Conservation (phyloP, 2,888 invertebrate species). For the Lagria hirta region DNA sequence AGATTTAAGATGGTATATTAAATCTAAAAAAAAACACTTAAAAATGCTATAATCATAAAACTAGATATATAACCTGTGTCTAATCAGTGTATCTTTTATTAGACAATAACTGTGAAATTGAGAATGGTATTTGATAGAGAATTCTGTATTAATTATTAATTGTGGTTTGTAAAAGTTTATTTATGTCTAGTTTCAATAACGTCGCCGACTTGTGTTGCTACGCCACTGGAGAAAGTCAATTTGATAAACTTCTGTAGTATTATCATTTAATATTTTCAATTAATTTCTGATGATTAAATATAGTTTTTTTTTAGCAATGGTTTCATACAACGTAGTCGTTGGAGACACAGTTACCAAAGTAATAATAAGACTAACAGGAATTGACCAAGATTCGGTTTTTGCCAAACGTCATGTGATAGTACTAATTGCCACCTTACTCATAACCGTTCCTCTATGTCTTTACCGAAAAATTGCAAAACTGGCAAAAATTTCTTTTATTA, state of each 20-base stretch:
- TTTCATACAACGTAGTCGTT: slow-evolving; percentile 84
- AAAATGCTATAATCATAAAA: too few species aligned
- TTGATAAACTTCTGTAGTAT: background rate
- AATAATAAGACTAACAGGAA: slow-evolving; percentile 67
- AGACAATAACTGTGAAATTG: too few species aligned
- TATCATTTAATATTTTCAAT: background rate
- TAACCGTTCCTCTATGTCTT: slow-evolving; percentile 77
- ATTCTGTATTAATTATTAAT: too few species aligned
- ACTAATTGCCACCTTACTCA: slow-evolving; percentile 68
- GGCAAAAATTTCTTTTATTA: slow-evolving; percentile 68
- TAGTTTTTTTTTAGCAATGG: slow-evolving; percentile 69
- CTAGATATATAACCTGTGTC: too few species aligned
- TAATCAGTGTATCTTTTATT: too few species aligned
- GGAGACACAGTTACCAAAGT: slow-evolving; percentile 85
- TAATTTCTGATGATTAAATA: background rate
- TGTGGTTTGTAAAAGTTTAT: too few species aligned
- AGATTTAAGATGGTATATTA: too few species aligned
- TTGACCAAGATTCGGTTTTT: slow-evolving; percentile 58
- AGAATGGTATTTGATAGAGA: too few species aligned
- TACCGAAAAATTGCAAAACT: slow-evolving; percentile 73
- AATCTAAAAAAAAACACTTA: too few species aligned
- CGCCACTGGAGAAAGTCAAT: too few species aligned
- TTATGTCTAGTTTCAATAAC: too few species aligned
- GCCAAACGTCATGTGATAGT: slow-evolving; percentile 69
- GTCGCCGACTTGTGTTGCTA: too few species aligned